phyloP scores from a whole-genome alignment of 2,797 vertebrate genomes.

The Enteromius viviparus region DNA sequence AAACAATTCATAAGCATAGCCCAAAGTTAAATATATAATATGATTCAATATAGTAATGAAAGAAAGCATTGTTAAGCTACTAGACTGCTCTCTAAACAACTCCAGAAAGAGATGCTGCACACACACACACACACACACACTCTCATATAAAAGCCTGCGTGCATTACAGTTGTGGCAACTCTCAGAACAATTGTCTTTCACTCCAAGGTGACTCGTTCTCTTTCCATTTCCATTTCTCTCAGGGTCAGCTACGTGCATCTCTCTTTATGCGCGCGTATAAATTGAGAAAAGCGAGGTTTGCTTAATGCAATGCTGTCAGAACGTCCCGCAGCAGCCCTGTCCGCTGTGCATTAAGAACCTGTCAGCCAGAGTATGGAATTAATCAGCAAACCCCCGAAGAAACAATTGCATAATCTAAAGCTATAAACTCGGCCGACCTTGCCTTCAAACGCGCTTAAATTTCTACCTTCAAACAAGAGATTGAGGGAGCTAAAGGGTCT shows the following conservation, averaged over 20 bases:
- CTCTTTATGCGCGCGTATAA: slow-evolving; percentile 46
- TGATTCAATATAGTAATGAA: slow-evolving; percentile 49
- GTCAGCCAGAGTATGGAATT: slow-evolving; percentile 75
- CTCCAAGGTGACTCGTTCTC: slow-evolving; percentile 51
- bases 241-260: slow-evolving; percentile 26
- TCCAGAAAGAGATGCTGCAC: slow-evolving; percentile 20
- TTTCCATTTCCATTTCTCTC: slow-evolving; percentile 31
- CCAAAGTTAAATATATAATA: slow-evolving; percentile 50
- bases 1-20: slow-evolving; percentile 50
- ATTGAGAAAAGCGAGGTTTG: slow-evolving; percentile 61
- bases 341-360: slow-evolving; percentile 71
- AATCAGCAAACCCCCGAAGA: slow-evolving; percentile 74
- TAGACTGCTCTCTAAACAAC: slow-evolving; percentile 19
- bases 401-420: slow-evolving; percentile 74
- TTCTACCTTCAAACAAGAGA: slow-evolving; percentile 65
- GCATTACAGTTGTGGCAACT: slow-evolving; percentile 5
- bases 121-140: slow-evolving; percentile 15
- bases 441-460: slow-evolving; percentile 70
- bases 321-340: slow-evolving; percentile 57
- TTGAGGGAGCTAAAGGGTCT: slow-evolving; percentile 26
- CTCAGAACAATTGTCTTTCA: slow-evolving; percentile 47
- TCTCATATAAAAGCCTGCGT: not conserved
- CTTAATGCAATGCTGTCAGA: slow-evolving; percentile 71
- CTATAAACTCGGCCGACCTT: slow-evolving; percentile 75
- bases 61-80: slow-evolving; percentile 38